phyloP scores from a whole-genome alignment of 37 sponge, comb jelly and placozoan species.

The Lycopodina hypogea region DNA sequence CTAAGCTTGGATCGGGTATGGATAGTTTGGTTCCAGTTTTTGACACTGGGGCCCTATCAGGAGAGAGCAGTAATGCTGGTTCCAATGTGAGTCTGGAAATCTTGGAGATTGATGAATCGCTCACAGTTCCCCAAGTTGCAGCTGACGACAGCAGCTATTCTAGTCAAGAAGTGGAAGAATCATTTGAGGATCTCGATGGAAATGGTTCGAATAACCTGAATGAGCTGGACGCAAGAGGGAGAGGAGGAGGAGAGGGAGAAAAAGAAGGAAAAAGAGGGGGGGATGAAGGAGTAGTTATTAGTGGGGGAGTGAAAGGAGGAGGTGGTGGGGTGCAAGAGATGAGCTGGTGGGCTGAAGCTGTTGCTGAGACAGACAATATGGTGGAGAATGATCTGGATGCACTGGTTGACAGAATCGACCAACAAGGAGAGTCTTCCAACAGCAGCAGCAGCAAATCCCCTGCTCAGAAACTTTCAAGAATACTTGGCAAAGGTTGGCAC shows the following conservation, averaged over 20 bases:
- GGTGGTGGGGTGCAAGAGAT: background rate
- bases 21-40: conserved; percentile 5
- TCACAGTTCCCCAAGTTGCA: background rate
- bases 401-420: conserved; percentile 42
- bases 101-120: background rate
- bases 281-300: conserved; percentile 20
- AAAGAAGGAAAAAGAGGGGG: conserved; percentile 31
- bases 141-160: background rate
- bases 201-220: no score
- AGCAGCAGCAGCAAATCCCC: background rate
- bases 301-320: background rate
- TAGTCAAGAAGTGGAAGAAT: background rate
- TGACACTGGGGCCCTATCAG: background rate
- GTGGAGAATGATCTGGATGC: conserved; percentile 49
- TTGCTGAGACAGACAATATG: conserved; percentile 34
- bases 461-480: background rate
- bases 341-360: conserved; percentile 60
- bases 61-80: conserved; percentile 6
- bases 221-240: background rate
- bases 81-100: conserved; percentile 12
- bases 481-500: no score
- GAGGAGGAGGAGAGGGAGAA: background rate
- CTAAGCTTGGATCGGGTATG: no score
- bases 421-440: background rate
- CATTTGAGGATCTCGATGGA: no score